Evolutionary conservation across 2,113 vertebrate species (phyloP), one percentile per base, ranked within the genome.

Genomic region (Malurus elegans): DNA sequence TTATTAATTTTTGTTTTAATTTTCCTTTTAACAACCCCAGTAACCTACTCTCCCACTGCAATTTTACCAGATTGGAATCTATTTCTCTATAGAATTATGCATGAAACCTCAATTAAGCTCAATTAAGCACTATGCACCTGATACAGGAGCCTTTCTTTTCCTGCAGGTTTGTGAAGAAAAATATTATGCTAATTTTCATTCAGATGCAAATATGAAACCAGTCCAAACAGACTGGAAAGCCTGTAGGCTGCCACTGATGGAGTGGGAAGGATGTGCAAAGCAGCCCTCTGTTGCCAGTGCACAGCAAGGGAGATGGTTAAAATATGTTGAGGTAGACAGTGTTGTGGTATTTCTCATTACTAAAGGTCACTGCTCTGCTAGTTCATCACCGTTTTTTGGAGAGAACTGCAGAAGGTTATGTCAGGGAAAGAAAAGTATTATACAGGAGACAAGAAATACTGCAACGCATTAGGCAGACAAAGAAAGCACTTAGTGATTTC

Each of bases 261-360:
- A 42, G n/a, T 42, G 23, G 74, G 51, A 48, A 66, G 47, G 45
- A 60, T 32, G 31, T 56, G 34, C 71, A 80, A 97, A 90, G 89
- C 67, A 92, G 64, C 45, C 92, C 51, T 29, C 92, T 81, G 42
- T 85, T 96, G 54, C 88, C 78, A 85, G 23, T 79, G 95, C 92
- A 87, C 42, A 79, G 81, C 51, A 89, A 88, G 47, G 82, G 83
- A 97, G 86, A 75, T 4, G 12, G 93, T 96, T 98, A 96, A 98
- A 97, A 97, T 91, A 70, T 58, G 80, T 91, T 76, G 86, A 96
- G 88, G 94, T 92, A 95, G 89, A 88, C 62, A 91, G 94, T 61
- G 90, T 86, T 92, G 47, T 91, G 95, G 91, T 97, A 97, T 95
- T 98, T 97, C 92, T 97, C 87, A 97, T 97, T 97, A 97, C 18